Evolutionary conservation across 2,888 invertebrate genomes (phyloP), one percentile per base, ranked within the genome.

Genomic region (Hirtodrosophila duncani): DNA sequence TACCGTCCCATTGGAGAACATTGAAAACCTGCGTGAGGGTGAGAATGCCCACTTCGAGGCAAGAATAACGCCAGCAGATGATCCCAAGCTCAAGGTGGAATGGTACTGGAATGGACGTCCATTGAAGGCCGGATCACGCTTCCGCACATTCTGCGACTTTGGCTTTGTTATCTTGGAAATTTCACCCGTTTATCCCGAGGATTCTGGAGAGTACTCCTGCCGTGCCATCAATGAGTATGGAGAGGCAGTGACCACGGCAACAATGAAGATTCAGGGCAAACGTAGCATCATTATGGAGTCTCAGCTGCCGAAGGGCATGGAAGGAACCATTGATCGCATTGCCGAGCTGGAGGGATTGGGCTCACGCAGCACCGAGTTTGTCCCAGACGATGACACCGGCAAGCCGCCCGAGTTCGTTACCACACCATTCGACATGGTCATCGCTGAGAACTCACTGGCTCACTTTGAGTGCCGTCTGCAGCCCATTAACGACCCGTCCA

Each of bases 141-240:
- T 97, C 89, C 94, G 98, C 66, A 97, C 98, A 18, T 96, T 97
- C 91, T 95, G 97, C 83, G 98, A 99, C 88, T 98, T 99, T 87
- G 98, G 99, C 49, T 98, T 97, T 84, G 98, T 97, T 17, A 97
- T 98, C 67, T 89, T 99, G 64, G 98, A 99, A 89, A 98, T 99
- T 75, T 95, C 97, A 5, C 98, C 98, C 0, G 97, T 98, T 7
- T 97, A 97, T 85, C 96, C 97, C 1, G 97, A 97, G 89, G 98
- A 99, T 85, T 94, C 96, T 16, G 98, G 97, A 10, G 95, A 95
- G 88, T 95, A 94, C 83, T 92, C 94, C 36, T 96, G 96, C 88
- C 90, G 96, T 81, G 96, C 96, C 10, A 91, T 90, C 50, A 96
- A 96, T 78, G 93, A 95, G 67, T 95, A 94, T 68, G 96, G 96